Evolutionary conservation across 35 echinoderm and acorn worm species (phyloP), one percentile per base, ranked within the genome.

Genomic region (Eucidaris tribuloides): DNA sequence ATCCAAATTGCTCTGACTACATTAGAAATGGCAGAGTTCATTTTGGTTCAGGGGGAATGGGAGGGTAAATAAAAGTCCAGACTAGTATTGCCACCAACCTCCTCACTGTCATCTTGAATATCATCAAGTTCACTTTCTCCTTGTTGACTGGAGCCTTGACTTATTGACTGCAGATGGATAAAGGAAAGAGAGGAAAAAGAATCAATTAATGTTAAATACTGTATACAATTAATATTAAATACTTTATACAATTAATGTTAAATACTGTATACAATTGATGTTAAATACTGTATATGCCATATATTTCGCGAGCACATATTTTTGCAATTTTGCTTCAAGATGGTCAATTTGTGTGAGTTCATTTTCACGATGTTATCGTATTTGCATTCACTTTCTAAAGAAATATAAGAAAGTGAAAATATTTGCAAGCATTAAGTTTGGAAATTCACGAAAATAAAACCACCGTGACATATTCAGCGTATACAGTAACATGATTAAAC

Each of bases 81-180:
- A n/a, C n/a, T n/a, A n/a, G n/a, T n/a, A n/a, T n/a, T n/a, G n/a
- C n/a, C n/a, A 42, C 68, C 44, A 35, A 74, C 68, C 29, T 74
- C 68, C 7, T 74, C 68, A 74, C 17, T 41, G 0, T 74, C 41
- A 17, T 32, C 68, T 20, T 33, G 68, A 74, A 74, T 74, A 40
- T 74, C 68, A 1, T 74, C 68, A 42, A 25, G 35, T 20, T 74
- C 68, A 44, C 68, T 74, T 0, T 74, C 68, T 11, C 68, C 68
- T 74, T 74, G 68, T 1, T 18, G 68, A n/a, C 68, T 74, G 36
- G 68, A 74, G 5, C 41, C 30, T 5, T 33, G 68, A 40, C 34
- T 74, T 40, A 74, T 74, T 7, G 68, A 74, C 68, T 74, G 64
- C 28, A 11, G 9, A 52, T 9, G 9, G 48, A 52, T 52, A n/a